Evolutionary conservation across 2,113 vertebrate species (phyloP).

Genomic region (Ornithorhynchus anatinus): DNA sequence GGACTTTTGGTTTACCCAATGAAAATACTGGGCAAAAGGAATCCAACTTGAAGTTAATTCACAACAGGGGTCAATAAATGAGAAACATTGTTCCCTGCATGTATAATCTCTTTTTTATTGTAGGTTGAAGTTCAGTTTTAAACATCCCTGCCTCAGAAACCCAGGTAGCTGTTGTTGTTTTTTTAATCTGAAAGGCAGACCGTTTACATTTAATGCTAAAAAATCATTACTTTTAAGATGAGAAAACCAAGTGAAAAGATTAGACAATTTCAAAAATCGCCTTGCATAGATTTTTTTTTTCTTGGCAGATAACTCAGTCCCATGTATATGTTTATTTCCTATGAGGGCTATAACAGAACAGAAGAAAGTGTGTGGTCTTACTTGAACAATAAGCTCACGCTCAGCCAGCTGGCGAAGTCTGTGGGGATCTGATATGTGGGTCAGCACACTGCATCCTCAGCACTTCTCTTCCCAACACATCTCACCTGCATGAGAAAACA

Average conservation of each 20-base stretch:
- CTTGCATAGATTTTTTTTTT: background rate
- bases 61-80: too few species aligned
- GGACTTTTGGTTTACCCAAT: too few species aligned
- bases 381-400: constrained; percentile 50
- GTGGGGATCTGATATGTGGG: constrained; percentile 82
- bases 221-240: background rate
- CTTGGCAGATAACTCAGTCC: constrained; percentile 11
- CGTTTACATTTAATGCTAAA: background rate
- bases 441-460: constrained; percentile 86
- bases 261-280: background rate
- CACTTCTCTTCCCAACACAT: constrained; percentile 68
- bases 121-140: background rate
- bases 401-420: constrained; percentile 76
- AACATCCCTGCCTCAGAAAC: background rate
- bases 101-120: background rate
- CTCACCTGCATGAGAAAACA: constrained; percentile 70
- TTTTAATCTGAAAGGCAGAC: background rate
- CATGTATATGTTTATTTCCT: constrained; percentile 52
- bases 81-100: too few species aligned
- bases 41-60: too few species aligned
- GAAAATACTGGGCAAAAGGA: too few species aligned
- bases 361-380: constrained; percentile 32
- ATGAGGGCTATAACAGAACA: constrained; percentile 42
- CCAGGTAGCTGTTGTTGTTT: background rate
- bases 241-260: background rate